Base-by-base conservation (phyloP, 2,888 invertebrate genomes). In the Macroteleia sp. region DNA sequence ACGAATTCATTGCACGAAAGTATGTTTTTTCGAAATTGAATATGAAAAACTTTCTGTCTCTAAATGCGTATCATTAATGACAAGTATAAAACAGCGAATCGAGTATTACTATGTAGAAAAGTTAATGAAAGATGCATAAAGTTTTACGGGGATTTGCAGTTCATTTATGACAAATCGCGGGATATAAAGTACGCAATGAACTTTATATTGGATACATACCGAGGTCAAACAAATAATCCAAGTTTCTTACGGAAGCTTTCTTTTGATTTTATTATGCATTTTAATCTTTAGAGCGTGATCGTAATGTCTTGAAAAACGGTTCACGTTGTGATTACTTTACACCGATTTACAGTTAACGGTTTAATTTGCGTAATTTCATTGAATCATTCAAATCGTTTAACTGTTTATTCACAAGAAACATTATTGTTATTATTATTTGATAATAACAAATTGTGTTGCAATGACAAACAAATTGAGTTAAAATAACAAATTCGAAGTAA, bases 351-450 rank as follows among this genome's bases (percentile, higher is more conserved):
- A 70, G 61, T 61, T 70, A 66, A 56, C 44, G 36, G 46, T 66
- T 66, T 69, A 57, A 69, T 69, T 41, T 22, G 41, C 30, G 57
- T 67, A 41, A 67, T 67, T 67, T 67, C n/a, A 56, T 57, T 36
- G 30, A 30, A 42, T 3, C 41, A 39, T 44, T 67, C 14, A 17
- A 17, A 50, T 14, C 52, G 46, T 25, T 67, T 67, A 67, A 56
- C 56, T 64, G 50, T 52, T 64, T 28, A 64, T 64, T 50, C 25
- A 39, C 22, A 25, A 25, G n/a, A n/a, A n/a, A n/a, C n/a, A n/a
- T n/a, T n/a, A n/a, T n/a, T n/a, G n/a, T n/a, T n/a, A n/a, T n/a
- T n/a, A n/a, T n/a, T n/a, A n/a, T n/a, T n/a, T n/a, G n/a, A n/a
- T n/a, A n/a, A n/a, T n/a, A n/a, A n/a, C n/a, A n/a, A n/a, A n/a